Evolutionary conservation across 2,797 vertebrate genomes (phyloP).

Genomic region (Petrocephalus schoutedeni): DNA sequence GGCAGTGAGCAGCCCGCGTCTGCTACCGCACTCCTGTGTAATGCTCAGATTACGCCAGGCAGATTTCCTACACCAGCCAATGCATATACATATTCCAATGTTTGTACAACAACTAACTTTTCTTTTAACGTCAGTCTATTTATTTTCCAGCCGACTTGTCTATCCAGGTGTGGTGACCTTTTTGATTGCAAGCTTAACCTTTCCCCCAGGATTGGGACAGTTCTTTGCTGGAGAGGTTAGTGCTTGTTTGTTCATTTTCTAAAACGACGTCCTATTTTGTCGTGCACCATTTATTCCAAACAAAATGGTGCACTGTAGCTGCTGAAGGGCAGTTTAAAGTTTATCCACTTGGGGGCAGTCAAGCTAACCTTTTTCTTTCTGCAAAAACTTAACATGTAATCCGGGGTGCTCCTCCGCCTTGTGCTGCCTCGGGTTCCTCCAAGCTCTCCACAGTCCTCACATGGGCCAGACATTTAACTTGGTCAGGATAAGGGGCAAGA

Average conservation of each 20-base stretch:
- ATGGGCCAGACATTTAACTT: neutral
- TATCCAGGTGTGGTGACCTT: constrained; percentile 83
- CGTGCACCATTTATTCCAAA: neutral
- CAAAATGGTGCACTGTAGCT: neutral
- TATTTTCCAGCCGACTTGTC: constrained; percentile 68
- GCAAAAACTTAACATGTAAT: too few species aligned
- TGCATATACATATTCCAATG: neutral
- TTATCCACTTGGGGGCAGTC: neutral
- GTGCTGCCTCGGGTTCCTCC: neutral
- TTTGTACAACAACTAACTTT: constrained; percentile 25
- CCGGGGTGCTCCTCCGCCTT: neutral
- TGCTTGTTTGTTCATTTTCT: neutral
- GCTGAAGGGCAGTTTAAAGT: neutral
- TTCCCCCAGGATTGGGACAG: constrained; percentile 87
- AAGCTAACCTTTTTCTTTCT: neutral
- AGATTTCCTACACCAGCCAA: neutral
- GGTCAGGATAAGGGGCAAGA: neutral
- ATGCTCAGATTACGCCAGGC: neutral
- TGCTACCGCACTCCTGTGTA: neutral
- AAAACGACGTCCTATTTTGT: neutral
- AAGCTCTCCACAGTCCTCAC: neutral
- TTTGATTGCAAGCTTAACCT: constrained; percentile 79
- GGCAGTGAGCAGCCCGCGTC: constrained; percentile 58
- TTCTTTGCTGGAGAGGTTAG: constrained; percentile 96
- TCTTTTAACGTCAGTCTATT: constrained; percentile 17